These are phyloP conservation scores for Diabrotica undecimpunctata DNA, from an alignment of 1,140 invertebrate genomes.

Conservation along the genomic window DNA sequence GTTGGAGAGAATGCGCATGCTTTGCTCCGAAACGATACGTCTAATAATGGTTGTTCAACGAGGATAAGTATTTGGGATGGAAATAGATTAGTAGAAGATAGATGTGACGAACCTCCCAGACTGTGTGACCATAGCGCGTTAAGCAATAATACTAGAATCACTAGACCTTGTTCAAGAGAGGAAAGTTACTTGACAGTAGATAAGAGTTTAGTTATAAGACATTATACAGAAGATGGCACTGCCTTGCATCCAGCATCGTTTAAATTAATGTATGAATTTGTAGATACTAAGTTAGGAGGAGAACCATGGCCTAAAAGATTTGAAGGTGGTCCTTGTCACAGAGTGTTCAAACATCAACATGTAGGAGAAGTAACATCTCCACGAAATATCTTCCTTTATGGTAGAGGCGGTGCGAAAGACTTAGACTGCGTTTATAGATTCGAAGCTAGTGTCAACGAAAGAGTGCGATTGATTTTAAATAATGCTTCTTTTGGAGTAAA, in stretches of 20 bases:
- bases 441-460: constrained; percentile 62
- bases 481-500: constrained; percentile 68
- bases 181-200: constrained; percentile 77
- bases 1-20: constrained; percentile 46
- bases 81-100: constrained; percentile 50
- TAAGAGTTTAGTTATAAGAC: constrained; percentile 51
- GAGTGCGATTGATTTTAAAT: constrained; percentile 63
- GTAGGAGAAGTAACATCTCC: constrained; percentile 64
- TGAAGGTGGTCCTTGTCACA: constrained; percentile 48
- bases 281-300: constrained; percentile 73
- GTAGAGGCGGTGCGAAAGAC: constrained; percentile 67
- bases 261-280: constrained; percentile 75
- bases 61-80: constrained; percentile 62
- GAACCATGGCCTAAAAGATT: constrained; percentile 57
- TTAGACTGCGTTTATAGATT: constrained; percentile 73
- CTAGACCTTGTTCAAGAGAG: constrained; percentile 68
- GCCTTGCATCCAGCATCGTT: constrained; percentile 65
- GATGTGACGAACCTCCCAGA: constrained; percentile 70
- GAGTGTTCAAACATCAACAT: constrained; percentile 55
- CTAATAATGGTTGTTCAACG: constrained; percentile 54
- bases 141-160: constrained; percentile 67
- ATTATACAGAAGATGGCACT: constrained; percentile 59
- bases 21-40: constrained; percentile 37
- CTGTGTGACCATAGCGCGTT: constrained; percentile 78
- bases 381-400: constrained; percentile 72